Percentiles rank a stretch among this genome's conserved stretches.
Conservation (phyloP, 2,113 vertebrate genomes). For the Chascanopsetta lugubris region DNA sequence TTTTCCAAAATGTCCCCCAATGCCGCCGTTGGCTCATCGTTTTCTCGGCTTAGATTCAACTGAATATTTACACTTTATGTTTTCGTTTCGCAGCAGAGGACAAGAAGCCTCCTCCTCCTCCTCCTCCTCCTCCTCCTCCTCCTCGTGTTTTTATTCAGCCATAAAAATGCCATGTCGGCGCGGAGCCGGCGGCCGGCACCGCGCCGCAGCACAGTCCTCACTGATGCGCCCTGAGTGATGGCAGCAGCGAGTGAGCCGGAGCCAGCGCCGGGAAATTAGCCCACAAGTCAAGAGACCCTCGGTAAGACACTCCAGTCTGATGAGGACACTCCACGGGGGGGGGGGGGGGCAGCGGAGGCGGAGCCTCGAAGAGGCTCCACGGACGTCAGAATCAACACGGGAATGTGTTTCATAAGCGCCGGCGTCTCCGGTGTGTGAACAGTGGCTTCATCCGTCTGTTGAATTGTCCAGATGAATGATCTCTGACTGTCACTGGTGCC, state of each 20-base stretch:
- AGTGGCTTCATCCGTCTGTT: too few relatives aligned
- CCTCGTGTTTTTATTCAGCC: constrained; percentile 15
- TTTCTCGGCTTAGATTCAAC: too few relatives aligned
- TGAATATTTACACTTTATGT: too few relatives aligned
- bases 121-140: background rate
- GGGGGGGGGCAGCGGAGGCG: background rate
- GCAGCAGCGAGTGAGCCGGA: constrained; percentile 37
- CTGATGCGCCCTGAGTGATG: constrained; percentile 29
- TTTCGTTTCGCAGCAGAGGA: background rate
- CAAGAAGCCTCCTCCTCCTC: background rate
- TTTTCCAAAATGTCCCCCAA: too few relatives aligned
- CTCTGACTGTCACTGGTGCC: too few relatives aligned
- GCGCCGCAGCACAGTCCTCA: background rate
- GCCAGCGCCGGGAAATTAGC: constrained; percentile 35
- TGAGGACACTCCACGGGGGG: constrained; percentile 24
- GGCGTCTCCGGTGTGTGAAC: too few relatives aligned
- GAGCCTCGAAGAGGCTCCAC: background rate
- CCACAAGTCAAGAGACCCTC: constrained; percentile 46
- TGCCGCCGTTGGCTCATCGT: too few relatives aligned
- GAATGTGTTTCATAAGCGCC: too few relatives aligned
- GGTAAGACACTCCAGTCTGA: constrained; percentile 33
- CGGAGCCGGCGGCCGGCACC: background rate
- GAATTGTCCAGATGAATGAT: too few relatives aligned
- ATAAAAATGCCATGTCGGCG: constrained; percentile 14
- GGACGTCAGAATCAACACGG: too few relatives aligned